Base-by-base conservation (phyloP, 2,113 vertebrate species). In the Chinchilla lanigera region DNA sequence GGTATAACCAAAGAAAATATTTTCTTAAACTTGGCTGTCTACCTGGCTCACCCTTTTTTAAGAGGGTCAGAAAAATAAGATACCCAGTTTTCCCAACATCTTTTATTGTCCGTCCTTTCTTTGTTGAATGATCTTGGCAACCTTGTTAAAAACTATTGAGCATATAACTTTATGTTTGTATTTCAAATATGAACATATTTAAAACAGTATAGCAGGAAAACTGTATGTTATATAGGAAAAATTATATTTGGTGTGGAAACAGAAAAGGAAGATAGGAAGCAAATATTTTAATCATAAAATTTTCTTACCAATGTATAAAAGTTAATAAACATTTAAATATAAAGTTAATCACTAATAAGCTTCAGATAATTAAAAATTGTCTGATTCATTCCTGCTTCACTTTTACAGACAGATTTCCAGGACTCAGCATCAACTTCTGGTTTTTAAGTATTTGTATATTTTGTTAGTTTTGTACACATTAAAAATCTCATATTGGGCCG, bases 171-270 rank as follows among this genome's bases (percentile, higher is more conserved):
- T 77, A 90, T 56, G 30, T 63, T 63, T 86, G 24, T 56, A 78
- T 78, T 61, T 93, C 77, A 93, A 95, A 88, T 93, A 93, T 63
- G 47, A 85, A 30, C 35, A 93, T 71, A 77, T 30, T 41, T 56
- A 52, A 60, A 58, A 50, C 54, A 26, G 44, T 41, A 35, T 0
- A 84, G 52, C 69, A 89, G 84, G 58, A 78, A 85, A 93, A 26
- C 35, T 44, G 1, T 78, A 56, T 5, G 14, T 26, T 52, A 88
- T 47, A 93, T 17, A 78, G 33, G 38, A 77, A 93, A 86, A 50
- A 61, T 19, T 22, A 78, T 12, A 47, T 30, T 77, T 77, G 73
- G 47, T 30, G 47, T 47, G 44, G 14, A 26, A 77, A 80, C 61
- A 90, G 50, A 67, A 88, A 92, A 89, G 44, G n/a, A 52, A 24